A percentile compares a stretch with the other conserved stretches of the same genome.
phyloP scores from a whole-genome alignment of 2,888 invertebrate genomes.

The Drosophila acutilabella region DNA sequence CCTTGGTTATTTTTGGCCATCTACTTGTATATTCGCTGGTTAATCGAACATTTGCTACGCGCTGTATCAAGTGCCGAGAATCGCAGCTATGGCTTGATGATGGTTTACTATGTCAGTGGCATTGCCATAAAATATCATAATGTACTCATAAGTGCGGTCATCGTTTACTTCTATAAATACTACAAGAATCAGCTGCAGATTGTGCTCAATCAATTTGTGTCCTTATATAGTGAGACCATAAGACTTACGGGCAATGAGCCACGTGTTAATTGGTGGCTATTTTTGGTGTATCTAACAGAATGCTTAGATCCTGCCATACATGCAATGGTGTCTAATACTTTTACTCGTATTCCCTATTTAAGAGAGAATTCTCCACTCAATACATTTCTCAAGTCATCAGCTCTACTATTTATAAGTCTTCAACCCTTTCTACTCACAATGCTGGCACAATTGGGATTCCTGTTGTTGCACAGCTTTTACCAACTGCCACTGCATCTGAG shows the following conservation, averaged over 20 bases:
- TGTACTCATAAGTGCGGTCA: not conserved
- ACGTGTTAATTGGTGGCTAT: constrained; percentile 46
- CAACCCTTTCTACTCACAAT: constrained; percentile 48
- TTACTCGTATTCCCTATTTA: constrained; percentile 10
- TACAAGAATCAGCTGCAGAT: not conserved
- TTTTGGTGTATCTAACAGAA: not conserved
- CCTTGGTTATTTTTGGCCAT: constrained; percentile 34
- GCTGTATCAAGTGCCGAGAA: not conserved
- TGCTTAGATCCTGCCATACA: accelerated
- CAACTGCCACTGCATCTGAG: constrained; percentile 7
- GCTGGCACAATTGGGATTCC: constrained; percentile 32
- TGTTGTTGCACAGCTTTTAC: constrained; percentile 45
- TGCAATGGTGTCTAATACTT: accelerated
- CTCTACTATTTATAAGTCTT: constrained; percentile 32
- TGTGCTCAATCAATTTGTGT: constrained; percentile 44
- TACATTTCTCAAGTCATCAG: not conserved
- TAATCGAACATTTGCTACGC: accelerated
- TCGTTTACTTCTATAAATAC: constrained; percentile 31
- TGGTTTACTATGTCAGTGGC: constrained; percentile 23
- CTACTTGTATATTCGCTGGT: not conserved
- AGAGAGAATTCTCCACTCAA: accelerated
- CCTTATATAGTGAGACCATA: constrained; percentile 13
- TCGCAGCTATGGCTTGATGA: not conserved
- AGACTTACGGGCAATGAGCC: constrained; percentile 28
- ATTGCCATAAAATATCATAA: constrained; percentile 9